phyloP scores from a whole-genome alignment of 2,888 invertebrate species.

The Actias luna region DNA sequence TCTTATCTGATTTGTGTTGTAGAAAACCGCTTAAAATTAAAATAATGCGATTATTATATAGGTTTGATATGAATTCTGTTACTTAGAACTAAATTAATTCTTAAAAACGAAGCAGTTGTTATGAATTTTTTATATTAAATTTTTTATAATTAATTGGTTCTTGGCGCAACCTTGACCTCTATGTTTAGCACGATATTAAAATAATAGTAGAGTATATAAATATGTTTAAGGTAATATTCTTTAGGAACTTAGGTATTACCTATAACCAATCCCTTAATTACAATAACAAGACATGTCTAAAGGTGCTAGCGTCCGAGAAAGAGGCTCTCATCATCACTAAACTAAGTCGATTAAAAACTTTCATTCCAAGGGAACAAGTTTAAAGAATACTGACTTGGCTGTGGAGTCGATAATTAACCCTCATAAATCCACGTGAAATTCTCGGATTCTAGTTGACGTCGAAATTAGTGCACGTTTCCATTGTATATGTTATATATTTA shows the following conservation, averaged over 20 bases:
- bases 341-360: background rate
- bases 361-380: background rate
- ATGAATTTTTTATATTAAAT: too few species aligned
- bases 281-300: background rate
- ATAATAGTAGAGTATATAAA: too few species aligned
- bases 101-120: too few species aligned
- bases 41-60: background rate
- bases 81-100: too few species aligned
- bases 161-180: too few species aligned
- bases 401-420: conserved; percentile 34
- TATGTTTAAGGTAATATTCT: background rate
- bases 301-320: background rate
- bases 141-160: too few species aligned
- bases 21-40: background rate
- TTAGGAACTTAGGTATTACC: background rate
- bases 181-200: too few species aligned
- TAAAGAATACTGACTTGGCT: conserved; percentile 11
- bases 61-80: background rate
- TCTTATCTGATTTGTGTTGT: background rate
- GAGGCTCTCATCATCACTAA: background rate
- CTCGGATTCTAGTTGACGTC: conserved; percentile 29
- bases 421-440: conserved; percentile 40
- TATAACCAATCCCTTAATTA: background rate
- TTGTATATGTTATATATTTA: conserved; percentile 16
- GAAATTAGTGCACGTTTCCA: conserved; percentile 29